Percentiles rank a stretch among this genome's conserved stretches.
Conservation (phyloP, 2,113 vertebrate species). For the Bufo gargarizans region DNA sequence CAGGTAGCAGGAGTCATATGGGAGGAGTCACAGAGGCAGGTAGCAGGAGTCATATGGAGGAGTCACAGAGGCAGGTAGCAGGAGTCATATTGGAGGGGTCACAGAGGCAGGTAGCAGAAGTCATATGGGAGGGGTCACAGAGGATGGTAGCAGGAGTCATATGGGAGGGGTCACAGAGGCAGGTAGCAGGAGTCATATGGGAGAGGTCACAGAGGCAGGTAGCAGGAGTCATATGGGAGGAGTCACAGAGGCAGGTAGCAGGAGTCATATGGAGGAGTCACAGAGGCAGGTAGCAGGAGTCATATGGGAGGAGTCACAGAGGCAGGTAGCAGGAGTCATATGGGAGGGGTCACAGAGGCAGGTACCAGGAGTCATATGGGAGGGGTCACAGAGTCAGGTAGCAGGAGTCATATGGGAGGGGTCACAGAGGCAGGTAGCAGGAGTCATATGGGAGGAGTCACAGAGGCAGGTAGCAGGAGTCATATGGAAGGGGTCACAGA, state of each 20-base stretch:
- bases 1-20: not conserved
- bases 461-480: too few species aligned
- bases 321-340: not conserved
- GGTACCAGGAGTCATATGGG: not conserved
- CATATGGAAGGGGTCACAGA: too few species aligned
- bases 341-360: not conserved
- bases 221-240: too few species aligned
- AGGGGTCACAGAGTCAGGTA: conserved; percentile 29
- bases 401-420: not conserved
- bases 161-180: not conserved
- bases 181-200: not conserved
- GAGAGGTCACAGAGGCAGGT: too few species aligned
- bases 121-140: not conserved
- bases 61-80: not conserved
- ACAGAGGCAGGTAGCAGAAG: too few species aligned
- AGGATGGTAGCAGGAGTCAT: not conserved
- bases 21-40: not conserved
- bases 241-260: too few species aligned
- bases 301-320: not conserved
- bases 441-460: too few species aligned
- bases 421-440: not conserved
- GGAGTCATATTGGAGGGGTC: not conserved
- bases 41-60: not conserved
- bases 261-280: not conserved
- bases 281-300: not conserved